Conservation (phyloP, 2,888 invertebrate species). For the Cosmorhoe ocellata region DNA sequence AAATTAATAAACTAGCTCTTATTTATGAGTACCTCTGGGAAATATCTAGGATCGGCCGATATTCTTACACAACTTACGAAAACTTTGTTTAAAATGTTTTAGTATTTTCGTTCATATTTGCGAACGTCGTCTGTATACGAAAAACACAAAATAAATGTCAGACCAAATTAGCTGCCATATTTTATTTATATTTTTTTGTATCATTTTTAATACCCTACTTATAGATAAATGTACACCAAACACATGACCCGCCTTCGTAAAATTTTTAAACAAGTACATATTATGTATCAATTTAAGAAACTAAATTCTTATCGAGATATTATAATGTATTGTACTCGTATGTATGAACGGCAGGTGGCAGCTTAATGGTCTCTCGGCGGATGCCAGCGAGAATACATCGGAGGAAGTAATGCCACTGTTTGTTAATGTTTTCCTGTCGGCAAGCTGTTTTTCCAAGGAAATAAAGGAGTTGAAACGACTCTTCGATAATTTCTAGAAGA, state of each 20-base stretch:
- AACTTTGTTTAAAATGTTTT: not conserved
- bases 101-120: too few species aligned
- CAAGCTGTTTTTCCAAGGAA: constrained; percentile 39
- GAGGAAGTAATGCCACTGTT: constrained; percentile 47
- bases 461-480: constrained; percentile 17
- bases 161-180: too few species aligned
- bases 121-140: too few species aligned
- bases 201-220: too few species aligned
- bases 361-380: constrained; percentile 36
- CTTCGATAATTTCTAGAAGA: too few species aligned
- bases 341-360: constrained; percentile 31
- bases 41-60: constrained; percentile 25
- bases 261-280: not conserved
- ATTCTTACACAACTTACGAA: constrained; percentile 26
- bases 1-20: constrained; percentile 27
- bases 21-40: constrained; percentile 31
- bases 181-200: too few species aligned
- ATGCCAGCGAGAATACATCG: constrained; percentile 42
- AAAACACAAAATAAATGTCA: too few species aligned
- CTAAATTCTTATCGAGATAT: constrained; percentile 31
- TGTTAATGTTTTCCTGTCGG: constrained; percentile 56
- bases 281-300: constrained; percentile 18
- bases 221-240: too few species aligned
- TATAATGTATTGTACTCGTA: constrained; percentile 16
- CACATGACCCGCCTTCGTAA: too few species aligned